Evolutionary conservation across 2,888 invertebrate genomes (phyloP).

Genomic region (Chrysodeixis includens): DNA sequence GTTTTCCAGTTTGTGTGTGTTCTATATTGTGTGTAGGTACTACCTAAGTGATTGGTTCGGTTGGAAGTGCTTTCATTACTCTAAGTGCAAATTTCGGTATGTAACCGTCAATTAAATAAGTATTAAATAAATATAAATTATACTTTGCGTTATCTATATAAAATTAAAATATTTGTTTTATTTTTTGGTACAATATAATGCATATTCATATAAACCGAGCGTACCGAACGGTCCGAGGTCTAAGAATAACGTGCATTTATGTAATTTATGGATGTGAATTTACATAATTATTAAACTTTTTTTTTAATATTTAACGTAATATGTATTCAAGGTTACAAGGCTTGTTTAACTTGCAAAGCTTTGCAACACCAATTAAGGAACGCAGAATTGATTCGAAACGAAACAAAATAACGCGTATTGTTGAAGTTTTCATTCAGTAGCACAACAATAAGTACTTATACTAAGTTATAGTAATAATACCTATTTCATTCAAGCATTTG

Average conservation of each 20-base stretch:
- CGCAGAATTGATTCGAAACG: neutral
- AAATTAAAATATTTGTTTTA: neutral
- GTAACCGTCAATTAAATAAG: slow-evolving; percentile 15
- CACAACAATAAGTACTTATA: too few relatives aligned
- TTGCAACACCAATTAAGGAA: neutral
- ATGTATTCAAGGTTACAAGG: neutral
- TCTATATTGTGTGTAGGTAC: slow-evolving; percentile 12
- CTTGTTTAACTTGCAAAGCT: neutral
- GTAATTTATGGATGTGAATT: neutral
- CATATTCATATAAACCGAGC: too few relatives aligned
- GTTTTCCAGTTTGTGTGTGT: slow-evolving; percentile 23
- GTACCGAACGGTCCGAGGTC: neutral
- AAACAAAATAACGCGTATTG: neutral
- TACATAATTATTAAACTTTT: neutral
- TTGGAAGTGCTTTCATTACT: neutral
- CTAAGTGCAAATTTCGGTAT: slow-evolving; percentile 20
- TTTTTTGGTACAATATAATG: too few relatives aligned
- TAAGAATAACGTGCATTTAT: neutral
- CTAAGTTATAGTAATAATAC: too few relatives aligned
- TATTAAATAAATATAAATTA: neutral
- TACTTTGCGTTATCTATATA: neutral
- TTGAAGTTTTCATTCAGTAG: too few relatives aligned
- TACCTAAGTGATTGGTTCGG: too few relatives aligned
- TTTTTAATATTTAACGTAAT: neutral
- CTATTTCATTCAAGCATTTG: too few relatives aligned